These are phyloP conservation scores for Clostera curtula DNA, from an alignment of 2,888 invertebrate genomes.

Conservation along the genomic window DNA sequence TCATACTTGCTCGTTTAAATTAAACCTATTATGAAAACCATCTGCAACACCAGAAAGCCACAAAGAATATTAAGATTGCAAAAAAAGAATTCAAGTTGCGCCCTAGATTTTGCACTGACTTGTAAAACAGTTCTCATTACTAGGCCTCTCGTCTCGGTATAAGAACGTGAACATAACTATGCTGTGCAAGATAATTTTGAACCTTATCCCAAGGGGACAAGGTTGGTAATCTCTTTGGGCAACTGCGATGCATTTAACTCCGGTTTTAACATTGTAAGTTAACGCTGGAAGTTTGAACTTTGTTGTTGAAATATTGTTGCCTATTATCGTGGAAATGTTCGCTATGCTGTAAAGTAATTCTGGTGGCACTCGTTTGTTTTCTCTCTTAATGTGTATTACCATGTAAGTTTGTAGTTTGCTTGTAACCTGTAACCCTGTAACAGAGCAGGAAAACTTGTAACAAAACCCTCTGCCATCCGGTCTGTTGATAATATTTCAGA, in stretches of 20 bases:
- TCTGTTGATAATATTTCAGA: too few species aligned
- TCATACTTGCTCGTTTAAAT: too few species aligned
- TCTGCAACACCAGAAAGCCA: too few species aligned
- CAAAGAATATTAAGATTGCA: not conserved
- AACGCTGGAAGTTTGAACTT: conserved; percentile 8
- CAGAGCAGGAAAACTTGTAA: too few species aligned
- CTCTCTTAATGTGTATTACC: too few species aligned
- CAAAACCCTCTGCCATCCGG: too few species aligned
- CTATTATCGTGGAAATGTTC: conserved; percentile 10
- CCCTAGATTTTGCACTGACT: conserved; percentile 6
- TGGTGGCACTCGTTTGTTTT: too few species aligned
- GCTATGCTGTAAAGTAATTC: too few species aligned
- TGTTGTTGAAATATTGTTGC: conserved; percentile 5
- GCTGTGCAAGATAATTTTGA: conserved; percentile 16
- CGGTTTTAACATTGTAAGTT: conserved; percentile 1
- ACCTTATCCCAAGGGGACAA: conserved; percentile 12
- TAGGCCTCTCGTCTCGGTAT: conserved; percentile 6
- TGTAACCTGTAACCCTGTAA: too few species aligned
- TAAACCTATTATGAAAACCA: too few species aligned
- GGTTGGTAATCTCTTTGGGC: conserved; percentile 7
- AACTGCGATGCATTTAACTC: not conserved
- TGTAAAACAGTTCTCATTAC: conserved; percentile 19
- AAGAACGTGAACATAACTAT: conserved; percentile 11
- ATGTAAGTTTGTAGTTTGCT: too few species aligned
- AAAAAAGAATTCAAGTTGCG: conserved; percentile 3